Conservation (phyloP, 2,797 vertebrate genomes). For the Taenioides sp. region DNA sequence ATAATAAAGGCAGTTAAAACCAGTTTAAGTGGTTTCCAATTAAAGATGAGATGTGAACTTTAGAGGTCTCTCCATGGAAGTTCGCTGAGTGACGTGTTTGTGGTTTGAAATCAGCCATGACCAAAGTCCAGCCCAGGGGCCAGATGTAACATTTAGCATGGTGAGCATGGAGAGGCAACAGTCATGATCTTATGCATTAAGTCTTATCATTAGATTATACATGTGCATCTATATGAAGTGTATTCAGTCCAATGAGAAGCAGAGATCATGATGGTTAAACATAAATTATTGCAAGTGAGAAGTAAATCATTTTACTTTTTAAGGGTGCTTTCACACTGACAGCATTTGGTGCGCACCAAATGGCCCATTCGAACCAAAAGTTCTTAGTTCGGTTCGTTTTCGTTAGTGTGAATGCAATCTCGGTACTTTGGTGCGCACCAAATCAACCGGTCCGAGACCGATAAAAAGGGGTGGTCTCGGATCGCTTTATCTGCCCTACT, state of each 20-base stretch:
- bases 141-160: neutral
- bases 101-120: slow-evolving; percentile 34
- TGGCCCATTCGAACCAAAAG: too few species aligned
- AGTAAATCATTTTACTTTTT: too few species aligned
- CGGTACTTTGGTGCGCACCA: too few species aligned
- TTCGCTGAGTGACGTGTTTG: slow-evolving; percentile 27
- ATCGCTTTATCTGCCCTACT: too few species aligned
- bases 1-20: slow-evolving; percentile 54
- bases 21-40: slow-evolving; percentile 58
- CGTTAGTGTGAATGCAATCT: too few species aligned
- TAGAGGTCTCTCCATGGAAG: slow-evolving; percentile 36
- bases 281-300: too few species aligned
- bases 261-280: too few species aligned
- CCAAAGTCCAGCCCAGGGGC: slow-evolving; percentile 1
- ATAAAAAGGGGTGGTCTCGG: too few species aligned
- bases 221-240: neutral
- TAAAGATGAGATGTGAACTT: slow-evolving; percentile 50
- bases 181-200: slow-evolving; percentile 1
- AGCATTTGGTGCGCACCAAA: too few species aligned
- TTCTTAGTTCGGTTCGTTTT: too few species aligned
- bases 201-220: neutral
- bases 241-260: neutral
- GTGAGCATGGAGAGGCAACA: neutral
- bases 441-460: too few species aligned
- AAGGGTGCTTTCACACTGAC: too few species aligned